Evolutionary conservation across 2,888 invertebrate genomes (phyloP), one percentile per base, ranked within the genome.

Genomic region (Monoplex corrugatus): DNA sequence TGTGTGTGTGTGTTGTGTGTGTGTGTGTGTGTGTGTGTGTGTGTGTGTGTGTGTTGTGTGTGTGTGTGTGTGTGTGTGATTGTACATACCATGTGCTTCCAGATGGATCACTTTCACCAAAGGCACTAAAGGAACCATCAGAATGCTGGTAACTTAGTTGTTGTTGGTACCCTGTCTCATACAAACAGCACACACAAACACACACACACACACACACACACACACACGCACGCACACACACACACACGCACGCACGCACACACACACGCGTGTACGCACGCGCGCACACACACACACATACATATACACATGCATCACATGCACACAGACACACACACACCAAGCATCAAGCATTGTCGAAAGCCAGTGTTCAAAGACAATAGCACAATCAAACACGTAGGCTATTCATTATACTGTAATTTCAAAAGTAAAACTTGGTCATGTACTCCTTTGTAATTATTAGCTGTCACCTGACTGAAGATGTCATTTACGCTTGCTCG

Each of bases 101-200:
- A 28, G 16, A 23, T n/a, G 97, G 94, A 96, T 98, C 97, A 93
- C 97, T 95, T 94, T 97, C 96, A 38, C 98, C 98, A 95, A 98
- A 98, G 92, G 98, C 97, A 96, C 98, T 97, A 96, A 99, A 99
- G 0, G 99, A 98, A 0, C 98, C 98, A 95, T 99, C 99, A 0
- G 96, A 95, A 91, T 98, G 97, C 90, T 97, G 97, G 96, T 98
- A 99, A 2, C 98, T 98, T 95, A 99, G 97, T 94, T 99, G 97
- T 90, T 98, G 97, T 95, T 99, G 99, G 96, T 99, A 99, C 5
- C 98, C 96, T 95, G 87, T n/a, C 28, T 8, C 68, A n/a, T n/a
- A 28, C n/a, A 68, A 28, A 68, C n/a, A n/a, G 2, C 8, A 63
- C 8, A 63, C 8, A 63, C 8, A 63, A 8, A 63, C 8, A 63